Conservation (phyloP, 2,797 vertebrate genomes). For the Rhincodon typus region DNA sequence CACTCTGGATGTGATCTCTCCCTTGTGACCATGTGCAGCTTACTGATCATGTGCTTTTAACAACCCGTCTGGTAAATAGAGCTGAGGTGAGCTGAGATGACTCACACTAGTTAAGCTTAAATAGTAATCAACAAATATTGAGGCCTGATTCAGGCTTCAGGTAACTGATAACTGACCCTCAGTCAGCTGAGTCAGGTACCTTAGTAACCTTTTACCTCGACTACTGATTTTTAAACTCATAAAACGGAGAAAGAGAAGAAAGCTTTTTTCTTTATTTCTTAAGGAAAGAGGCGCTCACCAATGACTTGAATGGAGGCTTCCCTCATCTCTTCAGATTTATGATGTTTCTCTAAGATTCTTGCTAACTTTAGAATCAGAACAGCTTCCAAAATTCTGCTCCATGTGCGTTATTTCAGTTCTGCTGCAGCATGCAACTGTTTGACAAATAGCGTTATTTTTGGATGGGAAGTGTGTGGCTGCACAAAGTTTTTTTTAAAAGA, state of each 20-base stretch:
- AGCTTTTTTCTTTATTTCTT: background rate
- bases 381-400: background rate
- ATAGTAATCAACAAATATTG: too few species aligned
- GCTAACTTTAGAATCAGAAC: background rate
- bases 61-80: too few species aligned
- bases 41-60: too few species aligned
- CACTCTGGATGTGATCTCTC: too few species aligned
- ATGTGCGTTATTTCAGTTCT: background rate
- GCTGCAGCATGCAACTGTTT: background rate
- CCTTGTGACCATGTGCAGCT: too few species aligned
- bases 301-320: background rate
- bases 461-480: background rate
- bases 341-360: background rate
- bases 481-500: background rate
- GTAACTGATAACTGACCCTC: too few species aligned
- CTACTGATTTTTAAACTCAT: too few species aligned
- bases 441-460: background rate
- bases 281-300: background rate
- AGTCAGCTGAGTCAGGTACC: too few species aligned
- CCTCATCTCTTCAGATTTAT: background rate
- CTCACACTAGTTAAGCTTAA: too few species aligned
- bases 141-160: too few species aligned
- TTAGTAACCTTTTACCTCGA: too few species aligned
- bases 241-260: background rate
- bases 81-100: too few species aligned